Evolutionary conservation across 2,888 invertebrate genomes (phyloP).

Genomic region (Punctoribates punctum): DNA sequence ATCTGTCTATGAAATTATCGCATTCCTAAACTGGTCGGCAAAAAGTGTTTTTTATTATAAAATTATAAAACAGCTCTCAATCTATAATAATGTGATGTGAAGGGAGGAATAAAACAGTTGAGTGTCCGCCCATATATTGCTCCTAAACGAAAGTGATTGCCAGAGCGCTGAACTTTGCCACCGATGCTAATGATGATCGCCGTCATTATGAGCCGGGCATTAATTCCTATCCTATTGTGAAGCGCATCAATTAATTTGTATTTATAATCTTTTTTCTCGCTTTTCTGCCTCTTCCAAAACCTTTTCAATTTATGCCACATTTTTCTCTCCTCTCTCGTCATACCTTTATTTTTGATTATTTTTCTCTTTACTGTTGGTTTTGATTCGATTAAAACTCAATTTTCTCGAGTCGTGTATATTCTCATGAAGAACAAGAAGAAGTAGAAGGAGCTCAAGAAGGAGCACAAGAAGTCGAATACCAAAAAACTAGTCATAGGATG

Average conservation of each 20-base stretch:
- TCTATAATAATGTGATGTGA: conserved; percentile 37
- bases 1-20: neutral
- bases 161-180: conserved; percentile 36
- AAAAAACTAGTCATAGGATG: conserved; percentile 25
- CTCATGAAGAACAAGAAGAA: neutral
- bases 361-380: too few relatives aligned
- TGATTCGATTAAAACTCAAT: conserved; percentile 4
- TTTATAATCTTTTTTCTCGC: conserved; percentile 8
- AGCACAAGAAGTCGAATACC: conserved; percentile 12
- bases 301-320: neutral
- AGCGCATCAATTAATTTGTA: conserved; percentile 34
- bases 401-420: neutral
- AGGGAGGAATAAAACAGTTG: conserved; percentile 24
- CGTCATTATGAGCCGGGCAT: neutral
- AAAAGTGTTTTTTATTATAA: conserved; percentile 36
- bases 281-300: neutral
- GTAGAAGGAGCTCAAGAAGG: neutral
- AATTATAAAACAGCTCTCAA: conserved; percentile 34
- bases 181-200: conserved; percentile 28
- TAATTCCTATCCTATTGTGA: conserved; percentile 15
- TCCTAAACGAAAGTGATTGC: conserved; percentile 31
- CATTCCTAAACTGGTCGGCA: conserved; percentile 30
- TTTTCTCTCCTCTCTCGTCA: neutral
- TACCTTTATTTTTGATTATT: too few relatives aligned
- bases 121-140: conserved; percentile 32